Evolutionary conservation across 53 echinoderm and acorn worm genomes (phyloP), one percentile per base, ranked within the genome.

Genomic region (Holothuria scabra): DNA sequence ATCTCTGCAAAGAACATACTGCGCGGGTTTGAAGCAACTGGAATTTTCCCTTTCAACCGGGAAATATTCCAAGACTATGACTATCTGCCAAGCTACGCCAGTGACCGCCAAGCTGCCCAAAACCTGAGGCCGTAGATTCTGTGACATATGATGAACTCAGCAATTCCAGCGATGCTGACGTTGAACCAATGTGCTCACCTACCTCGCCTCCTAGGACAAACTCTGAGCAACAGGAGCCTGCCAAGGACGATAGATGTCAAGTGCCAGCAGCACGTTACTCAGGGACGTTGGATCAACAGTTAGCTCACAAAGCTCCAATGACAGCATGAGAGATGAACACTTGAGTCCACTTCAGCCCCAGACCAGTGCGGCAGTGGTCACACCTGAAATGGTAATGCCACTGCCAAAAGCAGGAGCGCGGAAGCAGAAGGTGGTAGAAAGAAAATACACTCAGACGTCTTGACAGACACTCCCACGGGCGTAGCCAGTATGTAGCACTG

Each of bases 391-490:
- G 41, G 14, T 75, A 19, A 31, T n/a, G 9, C 76, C 34, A 75
- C 24, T 75, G 5, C 48, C 76, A 75, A 75, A 75, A 46, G 76
- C 76, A 4, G 62, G 62, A 61, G n/a, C n/a, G n/a, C 62, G 44
- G 44, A 44, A 44, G 44, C n/a, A n/a, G n/a, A n/a, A n/a, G 44
- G 44, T 44, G 44, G 44, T 37, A 32, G 76, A 75, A 75, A 75
- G 37, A 22, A 38, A 75, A 75, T 75, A 19, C 41, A 75, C 35
- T 19, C 44, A 75, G 76, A 38, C 7, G 49, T 75, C 12, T 46
- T 75, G 49, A 32, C 76, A 22, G 76, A 75, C 41, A 75, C 76
- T 13, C 76, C 76, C n/a, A n/a, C n/a, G n/a, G n/a, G n/a, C n/a
- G n/a, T n/a, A n/a, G n/a, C n/a, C n/a, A n/a, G n/a, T n/a, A n/a